Base-by-base conservation (phyloP, 1,140 invertebrate species). In the Drosophila sproati region DNA sequence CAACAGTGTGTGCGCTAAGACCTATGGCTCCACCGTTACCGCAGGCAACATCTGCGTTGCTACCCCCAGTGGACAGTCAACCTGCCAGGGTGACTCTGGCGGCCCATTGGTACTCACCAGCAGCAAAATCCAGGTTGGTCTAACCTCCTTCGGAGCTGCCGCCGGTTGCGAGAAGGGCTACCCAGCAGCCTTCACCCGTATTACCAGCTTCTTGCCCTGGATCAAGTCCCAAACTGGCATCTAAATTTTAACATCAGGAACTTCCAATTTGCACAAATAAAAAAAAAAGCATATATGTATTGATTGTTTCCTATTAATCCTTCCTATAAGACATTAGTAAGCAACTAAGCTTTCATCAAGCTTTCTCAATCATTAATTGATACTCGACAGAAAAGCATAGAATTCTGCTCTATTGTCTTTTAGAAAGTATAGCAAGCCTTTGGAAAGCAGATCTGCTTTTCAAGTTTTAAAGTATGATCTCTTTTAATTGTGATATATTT, bases 141-240 rank as follows among this genome's bases (percentile, higher is more conserved):
- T 95, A 7, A 94, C 93, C 12, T 94, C 94, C 3, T 95, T 94
- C 82, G 94, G 93, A 43, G 91, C 92, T 31, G 66, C 78, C 43
- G 80, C 87, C 12, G 94, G 94, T 12, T 95, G 94, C 78, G 86
- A 92, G 64, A 72, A 82, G 34, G 93, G 93, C 32, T 93, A 88
- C 69, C 94, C 94, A 45, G 91, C 91, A 63, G 94, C 92, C 20
- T 94, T 93, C 81, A 93, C 94, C 3, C 93, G 94, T 64, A 48
- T 94, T n/a, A 94, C 94, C 43, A 91, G 81, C 64, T 95, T 91
- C 89, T 73, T 94, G 43, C 74, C 91, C 59, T 95, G 95, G 95
- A 94, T 95, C 74, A 54, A 80, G 37, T 10, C 4, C 6, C 71
- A 83, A 34, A 80, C 77, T 66, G 80, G 80, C 50, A 57, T 85